Evolutionary conservation across 2,113 vertebrate species (phyloP).

Genomic region (Circaetus cinerascens): DNA sequence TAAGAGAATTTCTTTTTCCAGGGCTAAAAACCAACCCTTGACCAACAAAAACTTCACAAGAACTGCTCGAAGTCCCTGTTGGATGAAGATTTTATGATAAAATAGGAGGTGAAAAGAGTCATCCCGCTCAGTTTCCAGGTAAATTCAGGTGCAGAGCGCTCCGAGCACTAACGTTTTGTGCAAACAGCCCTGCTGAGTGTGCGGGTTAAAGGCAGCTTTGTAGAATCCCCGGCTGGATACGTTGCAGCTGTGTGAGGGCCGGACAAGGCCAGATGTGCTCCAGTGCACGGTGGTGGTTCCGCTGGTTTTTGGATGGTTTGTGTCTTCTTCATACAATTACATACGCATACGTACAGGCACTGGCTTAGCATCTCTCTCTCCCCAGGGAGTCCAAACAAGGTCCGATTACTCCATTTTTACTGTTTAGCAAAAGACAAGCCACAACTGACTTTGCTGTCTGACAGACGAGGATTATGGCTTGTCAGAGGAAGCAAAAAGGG

Average conservation of each 20-base stretch:
- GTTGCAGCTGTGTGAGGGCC: too few species aligned
- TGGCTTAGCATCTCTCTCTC: neutral
- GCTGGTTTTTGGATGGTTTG: constrained; percentile 40
- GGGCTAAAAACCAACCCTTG: constrained; percentile 74
- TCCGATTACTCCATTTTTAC: neutral
- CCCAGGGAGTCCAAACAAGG: neutral
- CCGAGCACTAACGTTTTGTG: too few species aligned
- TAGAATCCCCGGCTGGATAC: neutral
- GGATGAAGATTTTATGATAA: constrained; percentile 76
- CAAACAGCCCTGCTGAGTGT: fast-evolving
- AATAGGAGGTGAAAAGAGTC: constrained; percentile 79
- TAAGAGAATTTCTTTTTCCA: constrained; percentile 3
- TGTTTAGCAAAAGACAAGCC: neutral
- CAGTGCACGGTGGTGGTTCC: fast-evolving
- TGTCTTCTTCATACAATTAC: constrained; percentile 80
- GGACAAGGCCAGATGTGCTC: neutral
- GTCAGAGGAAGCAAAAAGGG: neutral
- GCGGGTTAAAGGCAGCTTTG: neutral
- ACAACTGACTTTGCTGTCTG: neutral
- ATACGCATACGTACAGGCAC: fast-evolving
- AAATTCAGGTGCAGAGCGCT: neutral
- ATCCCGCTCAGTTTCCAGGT: constrained; percentile 73
- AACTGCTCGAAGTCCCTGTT: constrained; percentile 70
- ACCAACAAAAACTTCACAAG: constrained; percentile 77
- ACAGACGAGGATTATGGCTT: neutral